These are phyloP conservation scores for Noctuana brunneofusca DNA, from an alignment of 2,888 invertebrate genomes.

Conservation along the genomic window DNA sequence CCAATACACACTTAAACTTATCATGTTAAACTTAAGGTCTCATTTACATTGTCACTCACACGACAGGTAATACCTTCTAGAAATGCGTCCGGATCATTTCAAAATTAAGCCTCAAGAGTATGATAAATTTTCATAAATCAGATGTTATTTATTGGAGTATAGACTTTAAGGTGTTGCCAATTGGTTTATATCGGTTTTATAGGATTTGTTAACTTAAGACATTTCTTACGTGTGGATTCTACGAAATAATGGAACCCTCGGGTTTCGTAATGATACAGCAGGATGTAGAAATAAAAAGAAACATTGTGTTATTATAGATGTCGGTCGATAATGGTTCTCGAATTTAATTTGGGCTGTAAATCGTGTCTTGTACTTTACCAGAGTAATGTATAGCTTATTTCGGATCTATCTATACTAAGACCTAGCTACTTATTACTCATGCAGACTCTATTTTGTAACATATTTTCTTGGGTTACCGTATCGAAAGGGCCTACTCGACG, in stretches of 20 bases:
- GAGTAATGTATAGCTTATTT: constrained; percentile 32
- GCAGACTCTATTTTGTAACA: constrained; percentile 30
- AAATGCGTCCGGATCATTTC: constrained; percentile 65
- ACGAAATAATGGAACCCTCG: constrained; percentile 63
- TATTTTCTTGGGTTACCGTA: constrained; percentile 15
- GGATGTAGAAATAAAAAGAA: constrained; percentile 40
- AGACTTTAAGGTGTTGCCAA: constrained; percentile 78
- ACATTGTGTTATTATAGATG: constrained; percentile 45
- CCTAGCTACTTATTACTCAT: constrained; percentile 31
- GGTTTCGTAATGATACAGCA: constrained; percentile 42
- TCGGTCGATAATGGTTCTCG: constrained; percentile 38
- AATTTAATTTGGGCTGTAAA: constrained; percentile 35
- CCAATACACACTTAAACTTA: constrained; percentile 54
- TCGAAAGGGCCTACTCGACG: constrained; percentile 19
- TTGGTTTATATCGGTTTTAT: constrained; percentile 73
- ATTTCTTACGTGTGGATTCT: constrained; percentile 55
- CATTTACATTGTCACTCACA: constrained; percentile 54
- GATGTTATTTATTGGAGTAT: constrained; percentile 79
- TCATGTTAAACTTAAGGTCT: constrained; percentile 56
- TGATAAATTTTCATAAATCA: constrained; percentile 83
- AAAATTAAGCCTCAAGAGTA: constrained; percentile 81
- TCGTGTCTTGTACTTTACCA: constrained; percentile 29
- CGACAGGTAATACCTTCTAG: constrained; percentile 51
- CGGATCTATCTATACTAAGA: constrained; percentile 4
- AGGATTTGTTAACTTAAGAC: constrained; percentile 60